Evolutionary conservation across 2,113 vertebrate species (phyloP), one percentile per base, ranked within the genome.

Genomic region (Athene noctua): DNA sequence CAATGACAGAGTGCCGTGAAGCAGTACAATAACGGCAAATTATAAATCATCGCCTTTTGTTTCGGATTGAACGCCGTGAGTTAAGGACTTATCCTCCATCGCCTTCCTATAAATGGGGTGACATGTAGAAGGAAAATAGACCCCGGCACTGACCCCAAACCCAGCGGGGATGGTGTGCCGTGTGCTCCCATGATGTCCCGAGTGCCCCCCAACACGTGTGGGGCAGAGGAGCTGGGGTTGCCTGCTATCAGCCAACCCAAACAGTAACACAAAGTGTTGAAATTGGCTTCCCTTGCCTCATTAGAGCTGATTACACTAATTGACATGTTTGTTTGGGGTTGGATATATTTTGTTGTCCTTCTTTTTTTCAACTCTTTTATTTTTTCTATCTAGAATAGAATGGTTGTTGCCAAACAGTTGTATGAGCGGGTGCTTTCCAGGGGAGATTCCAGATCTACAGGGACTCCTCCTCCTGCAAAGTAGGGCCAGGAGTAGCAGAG

Each of bases 41-140:
- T 98, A 90, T 94, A 97, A 98, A 98, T 98, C 96, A 98, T 44
- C 5, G 80, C 80, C 96, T 97, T 98, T 97, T 98, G 97, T 98
- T 94, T 91, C 74, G 11, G 58, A 85, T 77, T 55, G 92, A 97
- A 93, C 8, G 5, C 58, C 29, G 30, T 17, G 7, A 97, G 66
- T 34, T 79, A 27, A 86, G 91, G 58, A 95, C 74, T 92, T 88
- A 34, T 87, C 94, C 96, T 95, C 90, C 63, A 26, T 57, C 72
- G 44, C 8, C 42, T 75, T 66, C 46, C 86, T 86, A 14, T 86
- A 94, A 78, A 66, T 1, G 5, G 71, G 66, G 68, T 57, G 79
- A 94, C 1, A 11, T 57, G 32, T 92, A 94, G 96, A 63, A 94
- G 72, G 74, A 87, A 66, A 80, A 58, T 10, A 20, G 65, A 32